Base-by-base conservation (phyloP, 2,113 vertebrate species). In the Lophotis ruficrista region DNA sequence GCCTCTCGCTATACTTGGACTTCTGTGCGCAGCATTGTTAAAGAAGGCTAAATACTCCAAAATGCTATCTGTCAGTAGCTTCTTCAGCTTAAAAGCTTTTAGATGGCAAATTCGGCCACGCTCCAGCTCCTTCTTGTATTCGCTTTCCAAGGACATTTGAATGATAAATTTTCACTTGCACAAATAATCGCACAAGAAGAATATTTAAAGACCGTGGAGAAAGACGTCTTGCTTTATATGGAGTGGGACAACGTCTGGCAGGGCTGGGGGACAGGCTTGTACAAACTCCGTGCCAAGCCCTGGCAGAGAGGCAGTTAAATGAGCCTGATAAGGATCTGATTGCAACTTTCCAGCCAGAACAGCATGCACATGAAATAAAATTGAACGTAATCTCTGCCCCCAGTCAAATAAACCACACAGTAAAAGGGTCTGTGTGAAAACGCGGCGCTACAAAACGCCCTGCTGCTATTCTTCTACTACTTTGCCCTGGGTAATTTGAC, bases 241-340 rank as follows among this genome's bases (percentile, higher is more conserved):
- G 91, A 91, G 56, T 5, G 24, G 86, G 69, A 87, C 81, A 79
- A 75, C 1, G 33, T 50, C 86, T 95, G 83, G 72, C 80, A 76
- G 61, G 47, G 45, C 80, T 79, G 33, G 9, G 7, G 83, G 57
- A 91, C 73, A 77, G 73, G 35, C 85, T 90, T 89, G 62, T 57
- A 79, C 41, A 53, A 82, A 68, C 56, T 92, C n/a, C 25, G 50
- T 95, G 94, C 89, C 93, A 94, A 92, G 62, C 28, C 70, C 70
- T 92, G 81, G 91, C 96, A 96, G 43, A 92, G 31, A 95, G 54
- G 66, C 72, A 73, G 79, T 89, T 94, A 95, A 95, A 87, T 76
- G 70, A 87, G 81, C 58, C 73, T 69, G 95, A 96, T 89, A 96
- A 95, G 91, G 81, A 97, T 94, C 96, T 70, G 87, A 95, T 58